Evolutionary conservation across 1,140 invertebrate genomes (phyloP), one percentile per base, ranked within the genome.

Genomic region (Macrobrachium rosenbergii): DNA sequence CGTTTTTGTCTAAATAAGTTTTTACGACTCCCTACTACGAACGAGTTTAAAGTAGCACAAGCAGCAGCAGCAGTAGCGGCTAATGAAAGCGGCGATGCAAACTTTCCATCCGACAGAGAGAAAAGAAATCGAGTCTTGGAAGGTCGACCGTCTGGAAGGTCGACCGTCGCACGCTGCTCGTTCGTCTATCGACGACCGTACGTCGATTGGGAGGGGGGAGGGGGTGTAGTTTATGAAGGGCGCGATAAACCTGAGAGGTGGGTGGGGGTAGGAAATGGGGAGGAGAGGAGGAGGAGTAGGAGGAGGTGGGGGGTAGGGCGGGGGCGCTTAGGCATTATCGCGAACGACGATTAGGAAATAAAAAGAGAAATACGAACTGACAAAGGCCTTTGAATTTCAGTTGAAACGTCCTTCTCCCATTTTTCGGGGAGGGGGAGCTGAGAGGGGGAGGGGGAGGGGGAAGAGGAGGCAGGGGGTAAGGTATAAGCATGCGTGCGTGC

Each of bases 401-500:
- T 52, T 52, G 52, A 52, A 52, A 52, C 52, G 52, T 52, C 52
- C 52, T 52, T 52, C 52, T 52, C 52, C 52, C 2, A 5, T 52
- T 52, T 52, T 52, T 52, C 52, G 19, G 73, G 73, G 19, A 43
- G 52, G 75, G 52, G 16, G n/a, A 21, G 69, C 8, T 21, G 75
- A 2, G 28, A 17, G 14, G 77, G 16, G 16, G 45, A 19, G 60
- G 37, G 3, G 21, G 5, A 14, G 58, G 58, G 77, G 23, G 37
- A n/a, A 52, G 52, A 19, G 12, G 21, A 79, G 14, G 52, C 0
- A 19, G n/a, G 73, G 75, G 75, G 11, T 17, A 28, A 43, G 28
- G 75, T 45, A 52, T 58, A 52, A 21, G 75, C 23, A 58, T 59
- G 16, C 12, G 76, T 58, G 76, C 58, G 76, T 78, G 76, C 58